phyloP scores from a whole-genome alignment of 2,888 invertebrate species.

The Venustoraphidia nigricollis region DNA sequence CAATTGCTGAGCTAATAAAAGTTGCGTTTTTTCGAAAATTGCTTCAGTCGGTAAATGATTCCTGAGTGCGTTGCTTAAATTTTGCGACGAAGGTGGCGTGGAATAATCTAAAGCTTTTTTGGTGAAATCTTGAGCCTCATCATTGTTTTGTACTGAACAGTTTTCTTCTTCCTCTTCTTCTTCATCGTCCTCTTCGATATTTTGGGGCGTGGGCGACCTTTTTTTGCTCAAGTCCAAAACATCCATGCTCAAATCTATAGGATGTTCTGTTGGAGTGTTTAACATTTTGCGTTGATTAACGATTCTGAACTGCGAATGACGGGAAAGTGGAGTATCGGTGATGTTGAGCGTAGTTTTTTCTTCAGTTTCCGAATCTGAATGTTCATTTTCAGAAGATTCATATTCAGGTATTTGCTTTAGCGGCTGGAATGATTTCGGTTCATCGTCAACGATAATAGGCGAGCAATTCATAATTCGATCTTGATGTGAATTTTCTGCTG shows the following conservation, averaged over 20 bases:
- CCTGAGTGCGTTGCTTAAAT: slow-evolving; percentile 9
- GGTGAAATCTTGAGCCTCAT: slow-evolving; percentile 30
- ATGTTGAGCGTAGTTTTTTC: slow-evolving; percentile 11
- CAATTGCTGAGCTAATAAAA: slow-evolving; percentile 49
- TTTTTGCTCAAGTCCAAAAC: slow-evolving; percentile 75
- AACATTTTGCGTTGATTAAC: slow-evolving; percentile 11
- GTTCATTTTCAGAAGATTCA: slow-evolving; percentile 26
- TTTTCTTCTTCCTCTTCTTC: slow-evolving; percentile 15
- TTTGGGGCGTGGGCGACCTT: slow-evolving; percentile 16
- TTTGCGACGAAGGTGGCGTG: slow-evolving; percentile 15
- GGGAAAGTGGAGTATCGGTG: slow-evolving; percentile 1
- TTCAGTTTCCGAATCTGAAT: slow-evolving; percentile 31
- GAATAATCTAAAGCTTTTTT: slow-evolving; percentile 28
- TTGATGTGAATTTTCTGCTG: neutral
- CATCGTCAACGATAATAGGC: too few species aligned
- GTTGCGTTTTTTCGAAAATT: slow-evolving; percentile 37
- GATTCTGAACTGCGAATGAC: slow-evolving; percentile 6
- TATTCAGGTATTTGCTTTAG: slow-evolving; percentile 39
- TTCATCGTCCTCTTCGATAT: slow-evolving; percentile 15
- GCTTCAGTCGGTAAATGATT: slow-evolving; percentile 17
- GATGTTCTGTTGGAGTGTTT: slow-evolving; percentile 24
- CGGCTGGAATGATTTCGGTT: slow-evolving; percentile 40
- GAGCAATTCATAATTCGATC: too few species aligned
- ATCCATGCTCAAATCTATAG: slow-evolving; percentile 62
- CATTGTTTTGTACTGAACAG: slow-evolving; percentile 16